These are phyloP conservation scores for Lamprotornis superbus DNA, from an alignment of 2,113 vertebrate species.

Conservation along the genomic window DNA sequence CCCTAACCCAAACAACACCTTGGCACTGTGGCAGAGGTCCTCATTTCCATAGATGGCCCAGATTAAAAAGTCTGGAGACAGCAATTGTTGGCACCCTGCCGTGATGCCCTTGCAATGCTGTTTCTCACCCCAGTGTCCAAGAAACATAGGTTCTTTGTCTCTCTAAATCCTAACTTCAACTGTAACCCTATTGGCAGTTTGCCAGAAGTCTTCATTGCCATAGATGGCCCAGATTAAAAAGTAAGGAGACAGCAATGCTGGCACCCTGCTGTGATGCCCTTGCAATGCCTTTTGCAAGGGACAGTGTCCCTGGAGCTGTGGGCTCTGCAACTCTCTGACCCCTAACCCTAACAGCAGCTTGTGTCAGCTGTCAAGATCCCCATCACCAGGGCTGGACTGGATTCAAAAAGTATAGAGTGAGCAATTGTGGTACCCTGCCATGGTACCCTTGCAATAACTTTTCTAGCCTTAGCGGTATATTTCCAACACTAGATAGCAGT, in stretches of 20 bases:
- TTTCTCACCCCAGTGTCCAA: not conserved
- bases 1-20: not conserved
- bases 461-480: not conserved
- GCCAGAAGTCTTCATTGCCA: not conserved
- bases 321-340: not conserved
- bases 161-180: not conserved
- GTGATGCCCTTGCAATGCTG: not conserved
- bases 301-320: not conserved
- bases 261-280: accelerated
- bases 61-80: not conserved
- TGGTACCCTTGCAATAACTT: not conserved
- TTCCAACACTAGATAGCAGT: not conserved
- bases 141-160: not conserved
- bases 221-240: not conserved
- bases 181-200: not conserved
- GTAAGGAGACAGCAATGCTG: not conserved
- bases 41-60: not conserved
- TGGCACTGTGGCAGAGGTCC: not conserved
- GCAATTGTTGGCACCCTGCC: not conserved
- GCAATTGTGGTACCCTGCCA: accelerated
- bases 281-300: not conserved
- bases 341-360: not conserved
- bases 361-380: not conserved
- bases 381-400: not conserved
- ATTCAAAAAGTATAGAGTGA: not conserved